A percentile compares a stretch with the other conserved stretches of the same genome.
These are phyloP conservation scores for Tenthredo amoena DNA, from an alignment of 2,888 invertebrate species.

Conservation along the genomic window DNA sequence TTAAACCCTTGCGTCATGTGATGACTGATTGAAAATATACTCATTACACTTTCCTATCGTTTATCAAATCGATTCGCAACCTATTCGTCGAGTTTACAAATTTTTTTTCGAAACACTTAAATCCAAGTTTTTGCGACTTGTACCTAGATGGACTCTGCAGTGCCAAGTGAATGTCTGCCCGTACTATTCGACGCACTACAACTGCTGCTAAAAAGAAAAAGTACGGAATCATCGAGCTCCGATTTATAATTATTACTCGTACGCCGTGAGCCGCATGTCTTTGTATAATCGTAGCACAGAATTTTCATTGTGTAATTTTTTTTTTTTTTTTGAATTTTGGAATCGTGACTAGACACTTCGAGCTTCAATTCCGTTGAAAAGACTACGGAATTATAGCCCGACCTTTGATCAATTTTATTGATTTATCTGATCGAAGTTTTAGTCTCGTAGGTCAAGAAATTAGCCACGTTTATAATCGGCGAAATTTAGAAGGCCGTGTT, in stretches of 20 bases:
- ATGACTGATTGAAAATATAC: neutral
- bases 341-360: too few relatives aligned
- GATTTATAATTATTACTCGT: neutral
- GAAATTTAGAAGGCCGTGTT: neutral
- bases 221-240: neutral
- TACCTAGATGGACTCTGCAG: slow-evolving; percentile 31
- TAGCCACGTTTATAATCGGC: neutral
- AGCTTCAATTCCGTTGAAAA: too few relatives aligned
- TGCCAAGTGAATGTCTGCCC: slow-evolving; percentile 37
- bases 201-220: slow-evolving; percentile 21
- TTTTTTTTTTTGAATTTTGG: neutral
- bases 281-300: neutral
- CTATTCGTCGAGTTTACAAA: too few relatives aligned
- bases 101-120: too few relatives aligned
- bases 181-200: slow-evolving; percentile 4
- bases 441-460: neutral
- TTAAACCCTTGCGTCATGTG: neutral
- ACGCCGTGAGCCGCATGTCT: neutral
- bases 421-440: neutral
- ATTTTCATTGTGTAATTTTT: neutral
- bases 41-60: too few relatives aligned
- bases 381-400: neutral
- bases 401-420: neutral
- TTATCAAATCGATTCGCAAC: too few relatives aligned
- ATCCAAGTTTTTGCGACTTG: neutral